These are phyloP conservation scores for Brachyalestes nurse DNA, from an alignment of 2,797 vertebrate genomes.

Conservation along the genomic window DNA sequence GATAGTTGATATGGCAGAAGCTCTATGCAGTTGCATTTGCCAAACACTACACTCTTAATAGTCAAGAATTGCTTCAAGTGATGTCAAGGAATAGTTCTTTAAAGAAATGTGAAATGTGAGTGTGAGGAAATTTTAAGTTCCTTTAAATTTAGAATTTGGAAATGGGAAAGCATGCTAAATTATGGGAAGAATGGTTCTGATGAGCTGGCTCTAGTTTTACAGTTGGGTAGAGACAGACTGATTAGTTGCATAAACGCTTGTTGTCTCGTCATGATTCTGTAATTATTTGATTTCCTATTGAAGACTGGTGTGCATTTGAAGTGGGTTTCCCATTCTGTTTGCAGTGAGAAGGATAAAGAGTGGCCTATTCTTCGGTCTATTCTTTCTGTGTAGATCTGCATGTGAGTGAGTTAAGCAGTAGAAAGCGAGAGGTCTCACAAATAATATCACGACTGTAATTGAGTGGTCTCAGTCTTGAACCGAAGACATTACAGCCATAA, in stretches of 20 bases:
- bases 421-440: not conserved
- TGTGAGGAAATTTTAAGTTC: not conserved
- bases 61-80: too few relatives aligned
- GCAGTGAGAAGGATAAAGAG: not conserved
- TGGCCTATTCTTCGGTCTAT: slow-evolving; percentile 22
- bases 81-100: too few relatives aligned
- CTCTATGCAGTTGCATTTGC: too few relatives aligned
- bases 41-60: too few relatives aligned
- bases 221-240: not conserved
- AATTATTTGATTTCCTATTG: slow-evolving; percentile 28
- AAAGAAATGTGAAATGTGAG: not conserved
- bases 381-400: slow-evolving; percentile 48
- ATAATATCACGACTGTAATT: too few relatives aligned
- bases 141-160: too few relatives aligned
- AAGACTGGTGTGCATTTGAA: slow-evolving; percentile 6
- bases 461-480: not conserved
- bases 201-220: not conserved
- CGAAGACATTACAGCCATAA: not conserved
- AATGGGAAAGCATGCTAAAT: not conserved
- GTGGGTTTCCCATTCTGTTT: slow-evolving; percentile 7
- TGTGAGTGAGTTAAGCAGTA: not conserved
- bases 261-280: not conserved
- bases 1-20: too few relatives aligned
- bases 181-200: not conserved
- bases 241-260: slow-evolving; percentile 3